Evolutionary conservation across 2,888 invertebrate species (phyloP).

Genomic region (Heteropelma amictum): DNA sequence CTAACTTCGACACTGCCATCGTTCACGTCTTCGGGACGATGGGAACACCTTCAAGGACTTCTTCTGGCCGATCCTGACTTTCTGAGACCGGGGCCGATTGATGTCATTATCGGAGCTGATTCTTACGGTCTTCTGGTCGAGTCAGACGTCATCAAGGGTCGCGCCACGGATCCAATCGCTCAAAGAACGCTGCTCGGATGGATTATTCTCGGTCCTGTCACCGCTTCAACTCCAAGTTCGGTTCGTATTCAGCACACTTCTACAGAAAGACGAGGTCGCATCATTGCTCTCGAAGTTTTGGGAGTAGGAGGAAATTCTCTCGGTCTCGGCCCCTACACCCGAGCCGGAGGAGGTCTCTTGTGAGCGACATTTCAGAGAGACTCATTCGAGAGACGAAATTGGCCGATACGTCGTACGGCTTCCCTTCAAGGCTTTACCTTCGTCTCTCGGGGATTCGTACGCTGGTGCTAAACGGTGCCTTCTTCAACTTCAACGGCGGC

Average conservation of each 20-base stretch:
- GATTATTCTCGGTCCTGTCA: slow-evolving; percentile 2
- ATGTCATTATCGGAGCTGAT: slow-evolving; percentile 3
- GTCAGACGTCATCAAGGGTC: slow-evolving; percentile 4
- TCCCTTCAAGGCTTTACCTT: neutral
- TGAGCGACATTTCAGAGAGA: slow-evolving; percentile 2
- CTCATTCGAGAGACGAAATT: neutral
- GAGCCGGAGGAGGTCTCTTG: slow-evolving; percentile 4
- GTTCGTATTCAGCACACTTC: slow-evolving; percentile 2
- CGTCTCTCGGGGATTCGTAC: slow-evolving; percentile 5
- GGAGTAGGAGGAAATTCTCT: slow-evolving; percentile 10
- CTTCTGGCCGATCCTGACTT: slow-evolving; percentile 15
- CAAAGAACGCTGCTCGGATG: slow-evolving; percentile 5
- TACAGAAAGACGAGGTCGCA: neutral
- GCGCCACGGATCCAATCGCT: neutral
- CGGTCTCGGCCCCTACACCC: slow-evolving; percentile 10
- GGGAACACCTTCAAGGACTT: neutral
- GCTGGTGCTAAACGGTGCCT: neutral
- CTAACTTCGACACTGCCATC: neutral
- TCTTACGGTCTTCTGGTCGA: slow-evolving; percentile 8
- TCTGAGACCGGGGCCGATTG: slow-evolving; percentile 6
- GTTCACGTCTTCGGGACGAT: neutral
- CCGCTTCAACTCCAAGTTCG: neutral
- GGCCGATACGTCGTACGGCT: slow-evolving; percentile 9
- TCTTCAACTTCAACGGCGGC: neutral
- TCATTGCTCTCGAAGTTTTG: neutral